Evolutionary conservation across 2,113 vertebrate genomes (phyloP).

Genomic region (Otolemur garnettii): DNA sequence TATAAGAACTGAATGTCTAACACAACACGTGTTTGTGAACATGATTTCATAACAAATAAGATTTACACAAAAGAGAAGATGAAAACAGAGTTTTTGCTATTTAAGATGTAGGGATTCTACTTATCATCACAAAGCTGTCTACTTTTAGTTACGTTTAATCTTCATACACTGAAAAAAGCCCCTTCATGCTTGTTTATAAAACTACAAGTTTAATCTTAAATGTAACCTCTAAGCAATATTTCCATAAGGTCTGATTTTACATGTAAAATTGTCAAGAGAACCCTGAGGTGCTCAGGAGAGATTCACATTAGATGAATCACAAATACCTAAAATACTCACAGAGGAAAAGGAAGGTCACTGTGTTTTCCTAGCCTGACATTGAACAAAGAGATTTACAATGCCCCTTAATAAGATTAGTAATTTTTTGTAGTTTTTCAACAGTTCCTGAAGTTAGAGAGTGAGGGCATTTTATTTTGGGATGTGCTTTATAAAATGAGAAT

Average conservation of each 20-base stretch:
- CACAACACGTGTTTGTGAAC: neutral
- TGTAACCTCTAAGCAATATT: neutral
- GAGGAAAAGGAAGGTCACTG: neutral
- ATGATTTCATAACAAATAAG: neutral
- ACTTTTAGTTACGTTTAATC: constrained; percentile 29
- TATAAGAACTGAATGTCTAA: neutral
- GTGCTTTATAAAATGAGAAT: neutral
- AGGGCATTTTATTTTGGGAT: neutral
- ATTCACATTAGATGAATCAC: neutral
- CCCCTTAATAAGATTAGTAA: neutral
- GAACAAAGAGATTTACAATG: neutral
- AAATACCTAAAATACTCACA: neutral
- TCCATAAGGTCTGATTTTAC: neutral
- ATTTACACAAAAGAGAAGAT: neutral
- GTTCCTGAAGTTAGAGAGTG: neutral
- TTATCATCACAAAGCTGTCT: neutral
- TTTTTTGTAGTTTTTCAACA: neutral
- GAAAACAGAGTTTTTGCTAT: neutral
- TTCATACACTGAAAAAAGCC: neutral
- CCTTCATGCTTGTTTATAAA: neutral
- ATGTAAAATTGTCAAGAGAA: neutral
- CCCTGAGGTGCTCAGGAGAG: neutral
- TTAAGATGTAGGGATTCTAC: neutral
- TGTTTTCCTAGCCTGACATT: neutral
- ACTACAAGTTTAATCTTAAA: neutral